Evolutionary conservation across 2,888 invertebrate species (phyloP), one percentile per base, ranked within the genome.

Genomic region (Epiblema foenella): DNA sequence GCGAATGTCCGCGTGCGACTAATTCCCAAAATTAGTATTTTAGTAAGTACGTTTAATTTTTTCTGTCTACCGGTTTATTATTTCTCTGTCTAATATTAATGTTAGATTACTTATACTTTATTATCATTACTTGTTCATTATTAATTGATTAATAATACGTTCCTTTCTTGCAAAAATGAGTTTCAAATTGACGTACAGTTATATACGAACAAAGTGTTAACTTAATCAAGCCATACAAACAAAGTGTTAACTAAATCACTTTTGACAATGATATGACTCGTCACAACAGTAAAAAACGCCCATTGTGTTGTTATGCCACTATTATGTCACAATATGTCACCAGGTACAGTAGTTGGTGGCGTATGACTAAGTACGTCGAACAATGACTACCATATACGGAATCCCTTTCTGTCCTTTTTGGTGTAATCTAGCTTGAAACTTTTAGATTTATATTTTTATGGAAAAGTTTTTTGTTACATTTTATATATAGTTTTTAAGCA

Each of bases 261-360:
- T 54, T 69, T 60, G 60, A 51, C 57, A 64, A 65, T 65, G 65
- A 70, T 70, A 65, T 56, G 59, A 64, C 51, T 52, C 51, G 20
- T 29, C 37, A 46, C 11, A 52, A 64, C 20, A 59, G 18, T 60
- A 65, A 64, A 70, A 65, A 59, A 18, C n/a, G 42, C 12, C 65
- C 15, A 70, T 70, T 70, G 65, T 70, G 33, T 20, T 51, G 20
- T 69, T 69, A 69, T 69, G 62, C 37, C 63, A 54, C n/a, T 18
- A 49, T 69, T 70, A 59, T 59, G 39, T 69, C 69, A 69, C 70
- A 70, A 49, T 60, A 20, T 66, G 70, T 46, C 46, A 46, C n/a
- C 8, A n/a, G n/a, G n/a, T n/a, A 69, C 69, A 65, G 69, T 54
- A 52, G 51, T 58, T 46, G 39, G 54, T 63, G 57, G 57, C 37